Evolutionary conservation across 2,113 vertebrate species (phyloP).

Genomic region (Catharus bicknelli): DNA sequence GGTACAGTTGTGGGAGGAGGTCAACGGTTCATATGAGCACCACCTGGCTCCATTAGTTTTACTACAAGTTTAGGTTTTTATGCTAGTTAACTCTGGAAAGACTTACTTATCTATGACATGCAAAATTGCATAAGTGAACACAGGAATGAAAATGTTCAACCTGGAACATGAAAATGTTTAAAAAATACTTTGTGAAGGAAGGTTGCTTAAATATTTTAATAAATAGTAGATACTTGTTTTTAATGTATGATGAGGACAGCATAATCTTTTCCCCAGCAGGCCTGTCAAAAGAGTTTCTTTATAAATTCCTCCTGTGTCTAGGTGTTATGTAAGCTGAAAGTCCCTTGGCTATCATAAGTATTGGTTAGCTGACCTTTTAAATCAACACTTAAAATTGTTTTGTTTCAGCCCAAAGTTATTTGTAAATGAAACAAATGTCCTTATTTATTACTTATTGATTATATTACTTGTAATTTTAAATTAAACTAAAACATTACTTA

Average conservation of each 20-base stretch:
- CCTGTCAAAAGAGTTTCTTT: constrained; percentile 27
- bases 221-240: not conserved
- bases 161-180: not conserved
- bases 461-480: too few species aligned
- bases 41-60: not conserved
- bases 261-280: not conserved
- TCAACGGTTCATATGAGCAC: not conserved
- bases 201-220: constrained; percentile 9
- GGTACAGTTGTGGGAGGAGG: not conserved
- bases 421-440: constrained; percentile 47
- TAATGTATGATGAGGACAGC: not conserved
- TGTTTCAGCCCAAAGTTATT: constrained; percentile 40
- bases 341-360: constrained; percentile 42
- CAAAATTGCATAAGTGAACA: not conserved
- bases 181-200: not conserved
- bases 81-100: not conserved
- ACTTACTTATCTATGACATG: not conserved
- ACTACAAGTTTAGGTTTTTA: not conserved
- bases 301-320: constrained; percentile 31
- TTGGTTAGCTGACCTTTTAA: constrained; percentile 43
- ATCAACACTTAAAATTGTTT: constrained; percentile 46
- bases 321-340: constrained; percentile 42
- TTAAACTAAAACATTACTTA: too few species aligned
- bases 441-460: constrained; percentile 13
- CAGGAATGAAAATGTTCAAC: not conserved